Conservation (phyloP, 2,113 vertebrate species). For the Hypocryptadius cinnamomeus region DNA sequence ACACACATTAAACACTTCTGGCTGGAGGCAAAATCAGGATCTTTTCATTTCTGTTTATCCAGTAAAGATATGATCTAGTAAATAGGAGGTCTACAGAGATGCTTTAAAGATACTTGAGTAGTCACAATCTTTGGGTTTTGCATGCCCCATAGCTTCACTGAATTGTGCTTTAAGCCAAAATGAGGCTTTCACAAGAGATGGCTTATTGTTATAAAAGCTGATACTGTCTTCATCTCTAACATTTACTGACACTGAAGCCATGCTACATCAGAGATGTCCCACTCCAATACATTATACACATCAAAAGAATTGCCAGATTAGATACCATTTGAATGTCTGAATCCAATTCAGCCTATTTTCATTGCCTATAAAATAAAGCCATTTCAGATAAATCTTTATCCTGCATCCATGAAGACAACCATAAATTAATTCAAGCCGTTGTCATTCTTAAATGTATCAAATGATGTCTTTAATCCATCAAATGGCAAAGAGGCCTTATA, state of each 20-base stretch:
- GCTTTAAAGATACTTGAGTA: neutral
- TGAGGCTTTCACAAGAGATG: neutral
- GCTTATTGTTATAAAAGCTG: neutral
- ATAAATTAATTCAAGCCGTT: neutral
- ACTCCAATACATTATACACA: neutral
- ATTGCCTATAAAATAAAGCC: neutral
- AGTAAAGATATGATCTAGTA: neutral
- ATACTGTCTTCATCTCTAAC: neutral
- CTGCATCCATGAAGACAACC: neutral
- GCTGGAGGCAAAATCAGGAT: constrained; percentile 18
- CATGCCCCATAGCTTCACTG: neutral
- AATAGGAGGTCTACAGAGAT: neutral
- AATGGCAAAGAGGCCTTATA: neutral
- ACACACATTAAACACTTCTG: neutral
- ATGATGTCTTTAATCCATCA: neutral
- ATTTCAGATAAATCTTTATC: neutral
- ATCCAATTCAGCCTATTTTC: neutral
- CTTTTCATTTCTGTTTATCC: constrained; percentile 24
- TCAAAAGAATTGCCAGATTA: neutral
- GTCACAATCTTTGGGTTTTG: neutral
- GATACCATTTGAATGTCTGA: neutral
- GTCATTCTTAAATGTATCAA: neutral
- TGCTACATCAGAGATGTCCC: neutral
- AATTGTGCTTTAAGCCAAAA: neutral
- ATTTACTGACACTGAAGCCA: neutral